phyloP scores from a whole-genome alignment of 2,888 invertebrate genomes.

The Agapostemon virescens region DNA sequence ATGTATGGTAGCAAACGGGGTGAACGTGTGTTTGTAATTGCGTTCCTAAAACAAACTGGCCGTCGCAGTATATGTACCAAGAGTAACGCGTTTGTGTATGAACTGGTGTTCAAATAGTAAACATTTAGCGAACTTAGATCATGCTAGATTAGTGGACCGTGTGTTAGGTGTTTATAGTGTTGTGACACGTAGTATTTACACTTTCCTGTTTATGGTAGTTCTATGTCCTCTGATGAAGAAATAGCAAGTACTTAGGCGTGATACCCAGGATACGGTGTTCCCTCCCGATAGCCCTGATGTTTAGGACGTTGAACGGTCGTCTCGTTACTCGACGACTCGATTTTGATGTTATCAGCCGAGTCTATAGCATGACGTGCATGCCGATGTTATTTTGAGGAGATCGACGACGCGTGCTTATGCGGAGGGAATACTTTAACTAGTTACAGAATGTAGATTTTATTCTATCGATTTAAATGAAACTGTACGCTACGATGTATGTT shows the following conservation, averaged over 20 bases:
- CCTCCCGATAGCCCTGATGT: neutral
- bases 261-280: conserved; percentile 54
- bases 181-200: conserved; percentile 58
- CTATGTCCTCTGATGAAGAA: conserved; percentile 52
- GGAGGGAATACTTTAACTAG: conserved; percentile 33
- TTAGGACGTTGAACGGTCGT: neutral
- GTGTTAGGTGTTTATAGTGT: conserved; percentile 63
- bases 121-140: conserved; percentile 52
- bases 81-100: conserved; percentile 56
- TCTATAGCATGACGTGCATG: neutral
- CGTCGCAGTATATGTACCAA: conserved; percentile 36
- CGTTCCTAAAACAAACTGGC: conserved; percentile 49
- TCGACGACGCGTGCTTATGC: neutral
- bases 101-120: conserved; percentile 56
- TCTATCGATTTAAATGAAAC: conserved; percentile 68
- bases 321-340: neutral
- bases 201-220: conserved; percentile 53
- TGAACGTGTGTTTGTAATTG: conserved; percentile 50
- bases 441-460: conserved; percentile 56
- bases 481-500: conserved; percentile 71
- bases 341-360: neutral
- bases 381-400: neutral
- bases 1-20: conserved; percentile 40
- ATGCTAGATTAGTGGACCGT: conserved; percentile 59
- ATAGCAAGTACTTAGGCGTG: conserved; percentile 59